Evolutionary conservation across 1,140 invertebrate species (phyloP).

Genomic region (Kradibia gibbosae): DNA sequence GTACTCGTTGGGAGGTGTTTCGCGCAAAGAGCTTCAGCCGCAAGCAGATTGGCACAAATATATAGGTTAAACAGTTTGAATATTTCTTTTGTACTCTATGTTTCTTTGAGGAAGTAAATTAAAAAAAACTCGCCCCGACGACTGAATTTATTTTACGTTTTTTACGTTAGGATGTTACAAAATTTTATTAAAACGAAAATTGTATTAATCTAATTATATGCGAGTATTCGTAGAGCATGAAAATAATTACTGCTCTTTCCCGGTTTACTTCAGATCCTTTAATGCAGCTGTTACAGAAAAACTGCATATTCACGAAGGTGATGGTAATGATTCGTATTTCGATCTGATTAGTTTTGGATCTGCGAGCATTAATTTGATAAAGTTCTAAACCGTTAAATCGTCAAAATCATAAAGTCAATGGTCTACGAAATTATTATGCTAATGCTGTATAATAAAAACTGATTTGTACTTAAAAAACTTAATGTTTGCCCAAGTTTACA

Average conservation of each 20-base stretch:
- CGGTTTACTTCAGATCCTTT: not conserved
- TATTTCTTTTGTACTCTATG: too few species aligned
- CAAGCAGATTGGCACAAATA: too few species aligned
- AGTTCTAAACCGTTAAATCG: not conserved
- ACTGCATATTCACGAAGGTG: constrained; percentile 9
- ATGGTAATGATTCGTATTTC: constrained; percentile 33
- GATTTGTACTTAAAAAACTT: too few species aligned
- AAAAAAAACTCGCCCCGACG: too few species aligned
- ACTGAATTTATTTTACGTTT: not conserved
- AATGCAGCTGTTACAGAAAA: not conserved
- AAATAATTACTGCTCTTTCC: constrained; percentile 19
- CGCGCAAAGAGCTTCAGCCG: too few species aligned
- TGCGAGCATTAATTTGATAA: constrained; percentile 1
- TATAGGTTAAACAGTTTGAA: too few species aligned
- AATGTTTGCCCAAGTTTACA: too few species aligned
- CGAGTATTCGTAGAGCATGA: constrained; percentile 2
- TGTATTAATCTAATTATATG: not conserved
- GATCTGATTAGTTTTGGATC: constrained; percentile 29
- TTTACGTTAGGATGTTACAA: not conserved
- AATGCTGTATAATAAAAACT: not conserved
- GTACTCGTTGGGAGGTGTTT: too few species aligned
- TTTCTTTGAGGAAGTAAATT: too few species aligned
- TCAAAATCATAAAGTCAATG: not conserved
- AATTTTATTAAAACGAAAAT: not conserved
- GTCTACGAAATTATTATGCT: not conserved